A percentile compares a stretch with the other conserved stretches of the same genome.
Conservation (phyloP, 2,797 vertebrate genomes). For the Pterois miles region DNA sequence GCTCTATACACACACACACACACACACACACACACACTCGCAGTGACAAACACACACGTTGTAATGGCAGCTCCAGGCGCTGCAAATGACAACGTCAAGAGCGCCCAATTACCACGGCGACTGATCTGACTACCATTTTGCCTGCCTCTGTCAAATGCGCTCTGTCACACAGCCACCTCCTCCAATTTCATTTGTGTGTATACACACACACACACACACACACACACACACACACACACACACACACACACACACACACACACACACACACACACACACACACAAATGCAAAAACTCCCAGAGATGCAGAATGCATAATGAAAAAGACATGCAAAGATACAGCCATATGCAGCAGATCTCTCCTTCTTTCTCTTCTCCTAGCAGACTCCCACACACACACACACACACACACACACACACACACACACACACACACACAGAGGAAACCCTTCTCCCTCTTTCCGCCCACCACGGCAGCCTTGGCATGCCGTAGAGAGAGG, state of each 20-base stretch:
- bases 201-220: constrained; percentile 13
- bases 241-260: not conserved
- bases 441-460: constrained; percentile 53
- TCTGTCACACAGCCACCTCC: constrained; percentile 46
- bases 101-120: constrained; percentile 72
- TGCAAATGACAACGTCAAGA: constrained; percentile 72
- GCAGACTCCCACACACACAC: constrained; percentile 24
- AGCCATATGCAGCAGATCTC: constrained; percentile 39
- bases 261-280: not conserved
- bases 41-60: constrained; percentile 35
- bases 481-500: constrained; percentile 55
- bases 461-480: constrained; percentile 49
- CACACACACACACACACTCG: constrained; percentile 9
- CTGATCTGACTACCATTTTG: constrained; percentile 72
- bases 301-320: constrained; percentile 48
- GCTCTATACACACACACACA: constrained; percentile 11
- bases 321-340: constrained; percentile 33
- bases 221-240: constrained; percentile 1
- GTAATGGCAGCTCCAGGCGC: constrained; percentile 64
- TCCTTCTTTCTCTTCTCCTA: constrained; percentile 16
- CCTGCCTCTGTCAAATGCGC: constrained; percentile 61
- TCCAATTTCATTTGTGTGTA: constrained; percentile 33
- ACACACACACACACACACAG: constrained; percentile 46
- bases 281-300: constrained; percentile 11
- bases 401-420: constrained; percentile 20